Conservation (phyloP, 2,113 vertebrate species). For the Xiphophorus maculatus region DNA sequence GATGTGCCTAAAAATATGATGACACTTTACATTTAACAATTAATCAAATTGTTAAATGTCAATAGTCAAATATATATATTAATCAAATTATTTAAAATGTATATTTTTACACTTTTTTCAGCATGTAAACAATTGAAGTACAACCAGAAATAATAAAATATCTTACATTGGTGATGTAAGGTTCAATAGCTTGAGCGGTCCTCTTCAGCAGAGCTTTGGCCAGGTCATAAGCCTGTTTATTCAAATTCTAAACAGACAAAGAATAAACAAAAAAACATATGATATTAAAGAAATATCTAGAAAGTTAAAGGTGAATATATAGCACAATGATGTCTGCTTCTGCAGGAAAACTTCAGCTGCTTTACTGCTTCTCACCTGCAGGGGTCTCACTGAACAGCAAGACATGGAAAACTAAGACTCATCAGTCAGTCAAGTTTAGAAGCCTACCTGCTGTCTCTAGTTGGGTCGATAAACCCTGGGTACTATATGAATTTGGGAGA, state of each 20-base stretch:
- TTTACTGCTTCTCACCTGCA: constrained; percentile 61
- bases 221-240: constrained; percentile 98
- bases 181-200: constrained; percentile 97
- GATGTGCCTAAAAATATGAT: background rate
- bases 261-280: constrained; percentile 6
- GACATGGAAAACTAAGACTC: constrained; percentile 36
- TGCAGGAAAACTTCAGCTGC: constrained; percentile 26
- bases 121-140: background rate
- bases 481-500: too few relatives aligned
- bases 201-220: constrained; percentile 98
- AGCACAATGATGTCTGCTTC: background rate
- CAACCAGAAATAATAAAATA: background rate
- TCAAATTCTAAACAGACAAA: constrained; percentile 86
- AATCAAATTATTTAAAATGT: background rate
- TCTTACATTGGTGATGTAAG: constrained; percentile 98
- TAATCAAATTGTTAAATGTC: too few relatives aligned
- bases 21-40: too few relatives aligned
- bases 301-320: background rate
- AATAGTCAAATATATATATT: background rate
- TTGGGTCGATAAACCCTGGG: too few relatives aligned
- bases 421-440: background rate
- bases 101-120: background rate
- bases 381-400: constrained; percentile 74
- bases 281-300: background rate
- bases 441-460: too few relatives aligned